Evolutionary conservation across 2,113 vertebrate genomes (phyloP).

Genomic region (Calonectris borealis): DNA sequence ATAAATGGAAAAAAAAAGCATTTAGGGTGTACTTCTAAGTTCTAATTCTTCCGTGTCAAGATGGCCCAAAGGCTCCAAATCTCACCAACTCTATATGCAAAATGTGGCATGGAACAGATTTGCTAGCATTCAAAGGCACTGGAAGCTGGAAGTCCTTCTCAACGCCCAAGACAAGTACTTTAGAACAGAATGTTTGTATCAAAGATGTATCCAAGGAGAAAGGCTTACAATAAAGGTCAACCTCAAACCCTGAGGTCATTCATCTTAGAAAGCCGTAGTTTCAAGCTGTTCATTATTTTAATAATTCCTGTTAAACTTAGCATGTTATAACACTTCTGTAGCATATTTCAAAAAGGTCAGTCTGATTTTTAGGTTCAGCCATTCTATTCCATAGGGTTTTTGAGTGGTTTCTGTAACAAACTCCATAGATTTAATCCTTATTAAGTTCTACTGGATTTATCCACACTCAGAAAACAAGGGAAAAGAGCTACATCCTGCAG

Average conservation of each 20-base stretch:
- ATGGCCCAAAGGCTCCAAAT: not conserved
- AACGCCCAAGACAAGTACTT: not conserved
- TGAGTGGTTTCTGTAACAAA: not conserved
- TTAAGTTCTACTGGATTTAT: not conserved
- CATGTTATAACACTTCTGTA: not conserved
- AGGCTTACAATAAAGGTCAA: not conserved
- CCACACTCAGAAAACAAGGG: not conserved
- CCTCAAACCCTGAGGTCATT: not conserved
- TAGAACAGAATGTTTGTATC: not conserved
- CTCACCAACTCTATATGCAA: not conserved
- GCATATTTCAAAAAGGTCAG: not conserved
- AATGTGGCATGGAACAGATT: not conserved
- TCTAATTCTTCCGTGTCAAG: not conserved
- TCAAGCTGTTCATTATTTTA: not conserved
- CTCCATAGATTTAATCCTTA: not conserved
- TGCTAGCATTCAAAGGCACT: not conserved
- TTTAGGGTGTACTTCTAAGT: not conserved
- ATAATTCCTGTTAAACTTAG: not conserved
- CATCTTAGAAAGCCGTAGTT: not conserved
- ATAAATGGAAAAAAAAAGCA: not conserved
- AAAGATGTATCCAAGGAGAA: not conserved
- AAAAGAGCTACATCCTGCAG: not conserved
- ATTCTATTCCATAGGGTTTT: not conserved
- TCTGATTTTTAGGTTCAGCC: not conserved
- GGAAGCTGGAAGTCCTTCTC: not conserved